phyloP scores from a whole-genome alignment of 2,888 invertebrate genomes.

The Drosophila colorata region DNA sequence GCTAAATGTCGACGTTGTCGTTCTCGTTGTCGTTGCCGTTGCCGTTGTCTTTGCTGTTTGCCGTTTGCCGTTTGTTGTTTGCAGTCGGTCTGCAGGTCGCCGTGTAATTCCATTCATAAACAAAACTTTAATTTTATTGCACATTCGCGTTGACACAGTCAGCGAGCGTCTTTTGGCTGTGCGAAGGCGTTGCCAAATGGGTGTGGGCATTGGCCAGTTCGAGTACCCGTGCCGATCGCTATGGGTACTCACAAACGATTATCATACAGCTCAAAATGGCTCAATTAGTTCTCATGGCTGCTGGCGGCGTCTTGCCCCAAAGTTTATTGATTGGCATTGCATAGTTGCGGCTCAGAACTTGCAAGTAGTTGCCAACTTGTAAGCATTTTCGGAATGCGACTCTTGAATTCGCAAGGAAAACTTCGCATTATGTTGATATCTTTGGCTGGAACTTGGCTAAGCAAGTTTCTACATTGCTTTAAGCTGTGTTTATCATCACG shows the following conservation, averaged over 20 bases:
- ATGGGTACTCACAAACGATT: conserved; percentile 68
- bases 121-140: conserved; percentile 82
- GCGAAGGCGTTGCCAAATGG: conserved; percentile 56
- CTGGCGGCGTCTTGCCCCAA: conserved; percentile 53
- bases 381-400: conserved; percentile 29
- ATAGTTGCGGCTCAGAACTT: conserved; percentile 28
- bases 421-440: background rate
- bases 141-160: conserved; percentile 67
- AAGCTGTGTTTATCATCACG: background rate
- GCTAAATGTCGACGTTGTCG: conserved; percentile 59
- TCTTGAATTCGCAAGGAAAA: conserved; percentile 16
- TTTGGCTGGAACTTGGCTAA: background rate
- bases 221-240: conserved; percentile 21
- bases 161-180: conserved; percentile 25
- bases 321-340: conserved; percentile 60
- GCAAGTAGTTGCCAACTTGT: conserved; percentile 7
- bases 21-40: conserved; percentile 8
- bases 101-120: conserved; percentile 83
- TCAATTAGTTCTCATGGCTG: conserved; percentile 80
- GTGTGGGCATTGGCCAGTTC: conserved; percentile 35
- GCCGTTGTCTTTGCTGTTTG: conserved; percentile 16
- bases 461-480: background rate
- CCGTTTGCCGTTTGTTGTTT: conserved; percentile 29
- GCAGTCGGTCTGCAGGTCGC: conserved; percentile 23
- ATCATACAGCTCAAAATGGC: conserved; percentile 77